A percentile compares a stretch with the other conserved stretches of the same genome.
Evolutionary conservation across 2,797 vertebrate species (phyloP).

Genomic region (Pseudopleuronectes americanus): DNA sequence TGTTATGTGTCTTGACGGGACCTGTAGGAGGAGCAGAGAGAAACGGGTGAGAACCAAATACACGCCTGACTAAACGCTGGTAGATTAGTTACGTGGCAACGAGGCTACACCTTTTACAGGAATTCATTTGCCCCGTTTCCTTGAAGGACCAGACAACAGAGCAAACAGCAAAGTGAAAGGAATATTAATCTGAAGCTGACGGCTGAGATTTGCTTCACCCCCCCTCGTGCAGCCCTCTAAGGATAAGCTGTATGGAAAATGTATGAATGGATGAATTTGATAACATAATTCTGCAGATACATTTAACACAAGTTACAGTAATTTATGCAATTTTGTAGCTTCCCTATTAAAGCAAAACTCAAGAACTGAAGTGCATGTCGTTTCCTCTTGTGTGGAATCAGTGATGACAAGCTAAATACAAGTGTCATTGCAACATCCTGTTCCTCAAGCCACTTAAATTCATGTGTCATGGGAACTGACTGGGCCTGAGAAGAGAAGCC

Average conservation of each 20-base stretch:
- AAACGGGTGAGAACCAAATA: slow-evolving; percentile 25
- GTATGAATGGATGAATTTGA: no score
- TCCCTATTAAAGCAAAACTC: neutral
- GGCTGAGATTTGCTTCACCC: no score
- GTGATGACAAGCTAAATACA: neutral
- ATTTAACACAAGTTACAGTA: neutral
- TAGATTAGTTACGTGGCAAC: neutral
- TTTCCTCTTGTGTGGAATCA: neutral
- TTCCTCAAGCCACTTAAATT: neutral
- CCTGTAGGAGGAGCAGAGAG: slow-evolving; percentile 53
- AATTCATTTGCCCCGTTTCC: neutral
- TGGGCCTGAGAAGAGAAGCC: neutral
- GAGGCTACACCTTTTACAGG: slow-evolving; percentile 37
- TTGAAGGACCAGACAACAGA: neutral
- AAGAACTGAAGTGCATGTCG: no score
- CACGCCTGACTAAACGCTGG: neutral
- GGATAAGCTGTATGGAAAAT: no score
- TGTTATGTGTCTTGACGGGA: slow-evolving; percentile 84
- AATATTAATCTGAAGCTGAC: neutral
- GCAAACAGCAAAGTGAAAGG: neutral
- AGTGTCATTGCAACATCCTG: neutral
- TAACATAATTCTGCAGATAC: neutral
- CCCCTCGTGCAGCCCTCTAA: no score
- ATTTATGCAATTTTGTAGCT: no score
- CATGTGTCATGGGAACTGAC: neutral